Percentiles rank a stretch among this genome's conserved stretches.
Conservation (phyloP, 2,888 invertebrate species). For the Acanthococcus lagerstroemiae region DNA sequence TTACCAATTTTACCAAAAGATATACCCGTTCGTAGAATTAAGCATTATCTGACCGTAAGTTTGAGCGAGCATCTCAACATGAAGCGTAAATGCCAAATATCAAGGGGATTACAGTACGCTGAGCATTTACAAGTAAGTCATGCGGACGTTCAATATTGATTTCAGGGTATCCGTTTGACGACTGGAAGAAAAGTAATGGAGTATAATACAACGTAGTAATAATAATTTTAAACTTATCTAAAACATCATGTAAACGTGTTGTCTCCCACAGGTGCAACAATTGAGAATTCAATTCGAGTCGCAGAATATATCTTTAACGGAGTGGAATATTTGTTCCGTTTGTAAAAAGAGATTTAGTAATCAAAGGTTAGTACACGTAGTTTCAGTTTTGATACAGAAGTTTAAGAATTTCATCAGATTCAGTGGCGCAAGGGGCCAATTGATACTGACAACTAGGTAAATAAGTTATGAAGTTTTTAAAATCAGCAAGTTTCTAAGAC, state of each 20-base stretch:
- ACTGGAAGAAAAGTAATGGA: neutral
- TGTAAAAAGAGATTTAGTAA: slow-evolving; percentile 90
- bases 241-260: neutral
- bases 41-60: slow-evolving; percentile 68
- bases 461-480: no score
- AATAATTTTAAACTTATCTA: neutral
- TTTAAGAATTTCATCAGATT: no score
- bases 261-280: slow-evolving; percentile 55
- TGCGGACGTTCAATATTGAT: neutral
- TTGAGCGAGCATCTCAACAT: slow-evolving; percentile 62
- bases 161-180: neutral
- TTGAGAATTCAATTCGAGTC: slow-evolving; percentile 69
- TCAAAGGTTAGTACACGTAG: slow-evolving; percentile 60
- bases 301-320: slow-evolving; percentile 71
- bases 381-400: no score
- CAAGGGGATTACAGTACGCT: slow-evolving; percentile 72
- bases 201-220: slow-evolving; percentile 7
- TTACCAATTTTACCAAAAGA: slow-evolving; percentile 69
- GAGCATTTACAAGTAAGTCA: slow-evolving; percentile 64
- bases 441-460: no score
- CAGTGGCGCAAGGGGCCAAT: no score
- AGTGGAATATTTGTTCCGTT: slow-evolving; percentile 77
- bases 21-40: slow-evolving; percentile 64
- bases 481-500: no score
- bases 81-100: slow-evolving; percentile 62